Conservation (phyloP, 2,113 vertebrate species). For the Phrynocephalus versicolor region DNA sequence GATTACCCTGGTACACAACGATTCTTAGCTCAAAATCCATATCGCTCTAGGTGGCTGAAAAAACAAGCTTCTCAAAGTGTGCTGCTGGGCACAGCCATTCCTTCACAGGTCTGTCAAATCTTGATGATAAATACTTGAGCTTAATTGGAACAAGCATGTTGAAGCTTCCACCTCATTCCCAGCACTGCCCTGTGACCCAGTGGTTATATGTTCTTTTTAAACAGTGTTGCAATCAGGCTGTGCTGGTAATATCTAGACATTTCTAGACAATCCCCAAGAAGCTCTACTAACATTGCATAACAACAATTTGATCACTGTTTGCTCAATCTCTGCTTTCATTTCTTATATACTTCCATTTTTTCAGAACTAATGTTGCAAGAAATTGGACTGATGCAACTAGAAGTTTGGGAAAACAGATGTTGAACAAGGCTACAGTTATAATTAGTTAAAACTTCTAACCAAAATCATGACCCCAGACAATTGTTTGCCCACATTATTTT, state of each 20-base stretch:
- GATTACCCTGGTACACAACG: too few relatives aligned
- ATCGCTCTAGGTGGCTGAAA: not conserved
- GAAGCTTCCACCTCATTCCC: not conserved
- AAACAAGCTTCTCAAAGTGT: not conserved
- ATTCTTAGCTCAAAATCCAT: not conserved
- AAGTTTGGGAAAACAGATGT: not conserved
- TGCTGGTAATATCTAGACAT: not conserved
- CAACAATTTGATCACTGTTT: not conserved
- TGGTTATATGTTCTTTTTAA: not conserved
- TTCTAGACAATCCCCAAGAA: not conserved
- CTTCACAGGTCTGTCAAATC: not conserved
- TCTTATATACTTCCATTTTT: not conserved
- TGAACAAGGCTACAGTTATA: not conserved
- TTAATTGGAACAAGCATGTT: not conserved
- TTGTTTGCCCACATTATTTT: too few relatives aligned
- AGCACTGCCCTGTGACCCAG: not conserved
- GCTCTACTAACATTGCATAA: not conserved
- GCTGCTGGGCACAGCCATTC: not conserved
- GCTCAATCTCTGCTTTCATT: not conserved
- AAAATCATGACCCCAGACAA: not conserved
- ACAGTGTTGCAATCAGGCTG: not conserved
- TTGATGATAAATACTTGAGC: not conserved
- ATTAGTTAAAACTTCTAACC: not conserved
- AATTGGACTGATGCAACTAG: not conserved
- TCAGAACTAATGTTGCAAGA: too few relatives aligned